Base-by-base conservation (phyloP, 2,113 vertebrate genomes). In the Orycteropus afer region DNA sequence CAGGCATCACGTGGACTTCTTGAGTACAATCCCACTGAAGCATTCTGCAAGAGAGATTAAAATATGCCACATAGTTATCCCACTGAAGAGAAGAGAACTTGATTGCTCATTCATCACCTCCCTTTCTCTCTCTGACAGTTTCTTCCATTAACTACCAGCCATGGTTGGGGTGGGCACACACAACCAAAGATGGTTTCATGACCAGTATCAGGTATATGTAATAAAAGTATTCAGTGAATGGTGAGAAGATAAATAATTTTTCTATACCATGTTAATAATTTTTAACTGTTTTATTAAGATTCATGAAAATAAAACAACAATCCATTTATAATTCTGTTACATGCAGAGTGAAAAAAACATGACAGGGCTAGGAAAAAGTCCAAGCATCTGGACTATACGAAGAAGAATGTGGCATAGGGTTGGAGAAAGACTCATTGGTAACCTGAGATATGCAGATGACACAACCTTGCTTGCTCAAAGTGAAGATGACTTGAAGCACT, bases 61-160 rank as follows among this genome's bases (percentile, higher is more conserved):
- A 76, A 34, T 12, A 57, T 5, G 5, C 9, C 4, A 57, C 4
- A 5, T 12, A 15, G 40, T 51, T 45, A 14, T 8, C 25, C 2
- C 45, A 42, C 10, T 10, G 49, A 84, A 47, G 18, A 4, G 8
- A 59, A 57, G 37, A 22, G 10, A n/a, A 74, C 14, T 13, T 25
- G 49, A 1, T 0, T 69, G 69, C 34, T 34, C 40, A 25, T 6
- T 1, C 17, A 77, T 27, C 69, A 82, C n/a, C 12, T 25, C 25
- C 2, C 20, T 6, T 59, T 84, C 34, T 40, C 3, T 20, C 34
- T 13, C 2, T 32, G 18, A 7, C 2, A 18, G 0, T 7, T 25
- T 90, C 32, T n/a, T 42, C 27, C 14, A 61, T 53, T 3, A 47
- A 47, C n/a, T 53, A 57, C 45, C 32, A 59, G 14, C 61, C 10